phyloP scores from a whole-genome alignment of 2,113 vertebrate species.

The Myanophis thanlyinensis region DNA sequence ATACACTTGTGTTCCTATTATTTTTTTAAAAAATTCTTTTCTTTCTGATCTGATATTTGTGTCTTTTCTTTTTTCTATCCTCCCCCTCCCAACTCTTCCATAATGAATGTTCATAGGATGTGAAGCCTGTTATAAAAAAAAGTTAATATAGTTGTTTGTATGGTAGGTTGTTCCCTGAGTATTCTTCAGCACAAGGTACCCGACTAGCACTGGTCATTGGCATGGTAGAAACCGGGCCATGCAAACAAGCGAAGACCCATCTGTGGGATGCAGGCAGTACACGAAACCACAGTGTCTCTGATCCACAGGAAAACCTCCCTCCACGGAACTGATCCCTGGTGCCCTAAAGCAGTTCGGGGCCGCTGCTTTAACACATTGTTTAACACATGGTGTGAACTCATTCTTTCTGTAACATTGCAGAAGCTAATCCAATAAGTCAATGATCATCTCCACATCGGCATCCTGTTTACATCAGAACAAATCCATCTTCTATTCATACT shows the following conservation, averaged over 20 bases:
- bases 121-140: background rate
- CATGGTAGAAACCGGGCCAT: too few relatives aligned
- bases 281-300: too few relatives aligned
- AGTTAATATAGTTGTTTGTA: background rate
- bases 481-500: background rate
- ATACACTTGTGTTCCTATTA: background rate
- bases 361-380: background rate
- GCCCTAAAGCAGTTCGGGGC: background rate
- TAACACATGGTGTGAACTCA: background rate
- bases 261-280: too few relatives aligned
- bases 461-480: background rate
- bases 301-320: too few relatives aligned
- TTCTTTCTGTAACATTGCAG: background rate
- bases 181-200: too few relatives aligned
- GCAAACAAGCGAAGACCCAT: too few relatives aligned
- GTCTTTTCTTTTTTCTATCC: background rate
- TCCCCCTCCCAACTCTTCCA: background rate
- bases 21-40: background rate
- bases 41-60: background rate
- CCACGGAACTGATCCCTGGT: too few relatives aligned
- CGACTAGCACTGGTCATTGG: too few relatives aligned
- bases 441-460: background rate
- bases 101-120: background rate
- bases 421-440: background rate
- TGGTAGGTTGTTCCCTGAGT: background rate